Evolutionary conservation across 1,140 invertebrate species (phyloP), one percentile per base, ranked within the genome.

Genomic region (Drosophila kurseongensis): DNA sequence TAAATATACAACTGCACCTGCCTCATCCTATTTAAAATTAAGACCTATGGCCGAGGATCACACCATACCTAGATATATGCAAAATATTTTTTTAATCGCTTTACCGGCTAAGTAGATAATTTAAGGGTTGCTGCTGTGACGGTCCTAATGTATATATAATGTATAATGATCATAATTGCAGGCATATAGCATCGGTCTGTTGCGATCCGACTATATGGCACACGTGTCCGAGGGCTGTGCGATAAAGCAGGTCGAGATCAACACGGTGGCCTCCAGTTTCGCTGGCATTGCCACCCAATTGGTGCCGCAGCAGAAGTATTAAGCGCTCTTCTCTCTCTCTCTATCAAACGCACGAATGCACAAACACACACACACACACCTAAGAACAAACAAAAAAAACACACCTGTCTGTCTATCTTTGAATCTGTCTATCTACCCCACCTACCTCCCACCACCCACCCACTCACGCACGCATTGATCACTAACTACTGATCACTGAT

Each of bases 211-310:
- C 94, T 96, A 96, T 93, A 94, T 96, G 94, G 93, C 95, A 92
- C 94, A 96, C 85, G 88, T 91, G 59, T 92, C 92, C 58, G 93
- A 94, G 72, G 88, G 85, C 71, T 94, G 94, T 93, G 91, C 92
- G 80, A 95, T 96, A 88, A 95, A 96, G 93, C 95, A 96, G 94
- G 95, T 96, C 93, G 95, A 96, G 92, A 95, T 96, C 93, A 96
- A 96, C 92, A 96, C 95, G 76, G 94, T 96, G 75, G 95, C 95
- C 44, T 94, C 95, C 75, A 96, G 95, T 93, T 95, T 96, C 91
- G 95, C 94, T 89, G 95, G 94, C 78, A 94, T 95, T 79, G 93
- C 94, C 63, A 94, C 94, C 79, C 83, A 93, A 50, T 93, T 95
- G 71, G 93, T 93, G 76, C 85, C 93, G 77, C 95, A 95, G 92